Evolutionary conservation across 2,113 vertebrate species (phyloP), one percentile per base, ranked within the genome.

Genomic region (Takifugu bimaculatus): DNA sequence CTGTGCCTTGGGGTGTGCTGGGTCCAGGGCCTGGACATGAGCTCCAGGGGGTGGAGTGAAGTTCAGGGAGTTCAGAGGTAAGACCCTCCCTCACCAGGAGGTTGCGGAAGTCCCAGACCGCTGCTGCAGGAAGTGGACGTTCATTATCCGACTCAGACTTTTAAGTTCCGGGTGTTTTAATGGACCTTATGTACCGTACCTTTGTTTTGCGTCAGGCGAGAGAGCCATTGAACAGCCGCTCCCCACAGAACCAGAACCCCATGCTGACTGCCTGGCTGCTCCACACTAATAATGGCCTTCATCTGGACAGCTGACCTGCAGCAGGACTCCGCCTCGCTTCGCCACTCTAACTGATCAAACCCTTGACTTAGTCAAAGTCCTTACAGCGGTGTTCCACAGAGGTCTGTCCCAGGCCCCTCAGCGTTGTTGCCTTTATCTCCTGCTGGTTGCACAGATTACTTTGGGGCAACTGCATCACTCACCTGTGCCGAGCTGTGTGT

Each of bases 1-100:
- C 77, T 87, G 14, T 44, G 68, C 88, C 44, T 90, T 91, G 61
- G 2, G 75, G 62, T 93, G 92, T 49, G 90, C 72, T 26, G 90
- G 79, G 71, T 93, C 91, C 28, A 97, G 77, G 27, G 89, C 91
- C 59, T 90, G 89, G 50, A 51, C 89, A n/a, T 10, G 90, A 90
- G 61, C 94, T 93, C 95, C 95, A 98, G 0, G 93, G 92, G 20
- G 97, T 99, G 25, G 94, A 94, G 74, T 98, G 96, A 51, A 98
- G 71, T 74, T 98, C 96, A 0, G 82, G 72, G 56, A 89, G 85
- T 60, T 93, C 93, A 0, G 90, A 90, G 65, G 89, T 78, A 64
- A 79, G 75, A 71, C 91, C 91, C 15, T 65, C 50, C 26, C 89
- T 92, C 52, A 93, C 93, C 60, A 97, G 85, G 62, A 99, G 92